These are phyloP conservation scores for Asarcornis scutulata DNA, from an alignment of 2,113 vertebrate species.

Conservation along the genomic window DNA sequence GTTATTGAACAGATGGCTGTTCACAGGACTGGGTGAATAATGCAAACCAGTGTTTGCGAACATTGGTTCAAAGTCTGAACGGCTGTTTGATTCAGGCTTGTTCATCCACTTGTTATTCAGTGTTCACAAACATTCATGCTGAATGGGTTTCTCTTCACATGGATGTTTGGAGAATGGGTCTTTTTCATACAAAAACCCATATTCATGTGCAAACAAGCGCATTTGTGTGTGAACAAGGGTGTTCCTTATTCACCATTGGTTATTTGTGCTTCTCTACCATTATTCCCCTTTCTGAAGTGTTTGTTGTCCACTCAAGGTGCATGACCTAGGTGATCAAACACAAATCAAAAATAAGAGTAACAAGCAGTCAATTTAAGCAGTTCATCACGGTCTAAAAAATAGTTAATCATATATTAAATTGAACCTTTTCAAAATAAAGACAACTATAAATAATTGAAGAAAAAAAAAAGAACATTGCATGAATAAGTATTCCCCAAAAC, in stretches of 20 bases:
- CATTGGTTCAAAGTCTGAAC: constrained; percentile 70
- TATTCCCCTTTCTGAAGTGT: constrained; percentile 40
- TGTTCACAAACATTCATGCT: constrained; percentile 60
- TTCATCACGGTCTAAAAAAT: constrained; percentile 34
- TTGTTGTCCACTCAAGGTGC: constrained; percentile 53
- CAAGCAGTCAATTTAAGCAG: constrained; percentile 42
- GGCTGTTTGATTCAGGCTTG: constrained; percentile 68
- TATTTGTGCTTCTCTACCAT: constrained; percentile 52
- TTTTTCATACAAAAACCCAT: constrained; percentile 61
- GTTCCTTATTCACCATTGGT: constrained; percentile 39
- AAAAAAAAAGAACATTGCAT: background rate
- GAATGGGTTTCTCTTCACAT: constrained; percentile 70
- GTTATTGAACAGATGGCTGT: constrained; percentile 70
- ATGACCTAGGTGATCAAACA: constrained; percentile 63
- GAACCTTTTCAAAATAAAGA: background rate
- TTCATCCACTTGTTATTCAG: constrained; percentile 69
- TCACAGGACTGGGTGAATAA: constrained; percentile 61
- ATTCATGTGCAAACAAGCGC: constrained; percentile 72
- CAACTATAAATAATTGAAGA: background rate
- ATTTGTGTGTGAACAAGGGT: constrained; percentile 66
- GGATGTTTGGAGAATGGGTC: constrained; percentile 68
- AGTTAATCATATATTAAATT: background rate
- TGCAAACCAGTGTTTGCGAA: constrained; percentile 59
- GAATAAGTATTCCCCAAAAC: background rate
- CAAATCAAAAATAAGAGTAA: constrained; percentile 50